Evolutionary conservation across 2,797 vertebrate species (phyloP).

Genomic region (Ambastaia sidthimunki): DNA sequence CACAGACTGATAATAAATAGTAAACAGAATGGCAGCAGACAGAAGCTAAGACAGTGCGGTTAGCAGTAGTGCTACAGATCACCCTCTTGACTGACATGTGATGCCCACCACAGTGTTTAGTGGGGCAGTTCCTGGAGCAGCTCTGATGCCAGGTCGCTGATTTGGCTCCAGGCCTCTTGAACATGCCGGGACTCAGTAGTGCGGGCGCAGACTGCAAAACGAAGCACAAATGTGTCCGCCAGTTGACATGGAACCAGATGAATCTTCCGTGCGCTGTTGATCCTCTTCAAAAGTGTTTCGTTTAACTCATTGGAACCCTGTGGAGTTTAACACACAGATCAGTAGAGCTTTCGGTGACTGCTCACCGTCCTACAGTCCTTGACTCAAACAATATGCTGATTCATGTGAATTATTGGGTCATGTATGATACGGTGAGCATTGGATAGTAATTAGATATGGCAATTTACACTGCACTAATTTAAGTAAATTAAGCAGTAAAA

Average conservation of each 20-base stretch:
- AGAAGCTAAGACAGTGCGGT: constrained; percentile 7
- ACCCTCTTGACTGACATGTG: too few relatives aligned
- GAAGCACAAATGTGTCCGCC: constrained; percentile 84
- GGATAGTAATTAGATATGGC: too few relatives aligned
- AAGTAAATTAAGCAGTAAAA: neutral
- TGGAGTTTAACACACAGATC: neutral
- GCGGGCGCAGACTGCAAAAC: constrained; percentile 87
- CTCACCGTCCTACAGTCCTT: too few relatives aligned
- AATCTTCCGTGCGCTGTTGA: constrained; percentile 84
- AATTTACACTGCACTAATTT: neutral
- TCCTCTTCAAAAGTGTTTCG: constrained; percentile 85
- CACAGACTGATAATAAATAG: constrained; percentile 15
- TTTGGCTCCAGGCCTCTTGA: constrained; percentile 87
- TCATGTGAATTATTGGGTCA: too few relatives aligned
- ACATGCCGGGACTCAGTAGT: constrained; percentile 82
- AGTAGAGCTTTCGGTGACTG: neutral
- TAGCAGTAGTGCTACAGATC: constrained; percentile 1
- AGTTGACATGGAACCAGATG: constrained; percentile 92
- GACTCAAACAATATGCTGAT: too few relatives aligned
- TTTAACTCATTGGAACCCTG: constrained; percentile 90
- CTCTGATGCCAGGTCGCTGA: constrained; percentile 79
- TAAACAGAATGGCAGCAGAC: neutral
- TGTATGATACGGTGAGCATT: too few relatives aligned
- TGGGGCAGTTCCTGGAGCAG: constrained; percentile 74
- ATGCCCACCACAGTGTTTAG: constrained; percentile 42